Conservation (phyloP, 2,113 vertebrate genomes). For the Pica pica region DNA sequence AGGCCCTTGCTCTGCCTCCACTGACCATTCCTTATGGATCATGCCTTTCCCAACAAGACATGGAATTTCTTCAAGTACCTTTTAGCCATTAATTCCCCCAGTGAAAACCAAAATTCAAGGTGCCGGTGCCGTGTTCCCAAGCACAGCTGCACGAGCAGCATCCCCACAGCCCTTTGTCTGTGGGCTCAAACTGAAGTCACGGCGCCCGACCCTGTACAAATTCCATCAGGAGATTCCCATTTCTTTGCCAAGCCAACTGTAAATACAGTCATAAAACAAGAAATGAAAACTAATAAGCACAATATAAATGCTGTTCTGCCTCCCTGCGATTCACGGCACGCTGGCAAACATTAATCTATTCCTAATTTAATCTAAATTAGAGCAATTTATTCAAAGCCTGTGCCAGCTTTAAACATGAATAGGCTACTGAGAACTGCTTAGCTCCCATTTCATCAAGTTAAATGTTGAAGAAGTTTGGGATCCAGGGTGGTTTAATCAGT, state of each 20-base stretch:
- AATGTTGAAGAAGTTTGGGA: neutral
- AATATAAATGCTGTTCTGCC: constrained; percentile 11
- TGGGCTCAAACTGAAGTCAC: rapidly evolving
- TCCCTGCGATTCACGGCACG: neutral
- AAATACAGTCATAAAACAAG: constrained; percentile 31
- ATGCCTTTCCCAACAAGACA: neutral
- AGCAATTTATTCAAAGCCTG: neutral
- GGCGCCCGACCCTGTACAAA: rapidly evolving
- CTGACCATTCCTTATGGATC: rapidly evolving
- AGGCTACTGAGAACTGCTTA: neutral
- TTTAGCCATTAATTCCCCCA: neutral
- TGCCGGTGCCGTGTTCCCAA: neutral
- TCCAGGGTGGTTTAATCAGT: neutral
- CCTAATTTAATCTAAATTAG: constrained; percentile 38
- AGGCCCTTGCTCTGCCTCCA: neutral
- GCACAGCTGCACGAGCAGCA: neutral
- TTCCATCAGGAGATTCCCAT: neutral
- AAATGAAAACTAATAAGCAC: constrained; percentile 21
- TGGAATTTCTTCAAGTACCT: neutral
- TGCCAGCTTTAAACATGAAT: neutral
- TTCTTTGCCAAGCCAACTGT: constrained; percentile 38
- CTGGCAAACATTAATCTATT: constrained; percentile 24
- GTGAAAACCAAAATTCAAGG: neutral
- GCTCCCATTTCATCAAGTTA: neutral
- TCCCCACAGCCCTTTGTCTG: rapidly evolving